These are phyloP conservation scores for Anarrhichthys ocellatus DNA, from an alignment of 2,113 vertebrate species.

Conservation along the genomic window DNA sequence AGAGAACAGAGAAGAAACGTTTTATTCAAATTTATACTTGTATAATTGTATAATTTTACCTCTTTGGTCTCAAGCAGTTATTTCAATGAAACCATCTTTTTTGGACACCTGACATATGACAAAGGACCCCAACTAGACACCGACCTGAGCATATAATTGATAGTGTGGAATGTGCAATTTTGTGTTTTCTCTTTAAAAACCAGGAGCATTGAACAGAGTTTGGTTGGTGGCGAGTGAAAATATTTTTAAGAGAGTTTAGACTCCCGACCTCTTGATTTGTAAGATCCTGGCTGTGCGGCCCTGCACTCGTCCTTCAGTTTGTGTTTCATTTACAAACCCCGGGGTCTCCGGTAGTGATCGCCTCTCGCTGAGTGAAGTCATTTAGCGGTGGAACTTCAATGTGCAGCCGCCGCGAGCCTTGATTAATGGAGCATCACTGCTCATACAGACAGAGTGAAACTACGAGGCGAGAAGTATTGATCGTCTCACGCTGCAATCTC, in stretches of 20 bases:
- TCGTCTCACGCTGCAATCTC: conserved; percentile 53
- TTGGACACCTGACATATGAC: neutral
- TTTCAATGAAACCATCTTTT: neutral
- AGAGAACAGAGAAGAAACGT: neutral
- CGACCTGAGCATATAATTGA: neutral
- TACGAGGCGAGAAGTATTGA: conserved; percentile 62
- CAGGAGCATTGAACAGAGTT: neutral
- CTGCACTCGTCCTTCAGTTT: conserved; percentile 11
- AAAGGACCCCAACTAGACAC: neutral
- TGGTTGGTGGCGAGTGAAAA: neutral
- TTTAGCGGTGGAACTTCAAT: conserved; percentile 33
- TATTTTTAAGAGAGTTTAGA: neutral
- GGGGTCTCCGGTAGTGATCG: neutral
- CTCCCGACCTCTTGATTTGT: neutral
- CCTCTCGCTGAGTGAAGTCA: conserved; percentile 41
- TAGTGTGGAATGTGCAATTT: neutral
- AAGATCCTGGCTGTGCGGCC: neutral
- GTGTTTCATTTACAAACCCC: conserved; percentile 6
- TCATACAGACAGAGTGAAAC: conserved; percentile 52
- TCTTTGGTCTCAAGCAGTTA: neutral
- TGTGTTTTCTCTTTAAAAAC: neutral
- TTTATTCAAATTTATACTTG: neutral
- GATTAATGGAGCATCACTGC: conserved; percentile 49
- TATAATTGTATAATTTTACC: neutral
- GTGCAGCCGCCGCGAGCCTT: conserved; percentile 2